These are phyloP conservation scores for Neocrepidodera transversa DNA, from an alignment of 2,888 invertebrate species.

Conservation along the genomic window DNA sequence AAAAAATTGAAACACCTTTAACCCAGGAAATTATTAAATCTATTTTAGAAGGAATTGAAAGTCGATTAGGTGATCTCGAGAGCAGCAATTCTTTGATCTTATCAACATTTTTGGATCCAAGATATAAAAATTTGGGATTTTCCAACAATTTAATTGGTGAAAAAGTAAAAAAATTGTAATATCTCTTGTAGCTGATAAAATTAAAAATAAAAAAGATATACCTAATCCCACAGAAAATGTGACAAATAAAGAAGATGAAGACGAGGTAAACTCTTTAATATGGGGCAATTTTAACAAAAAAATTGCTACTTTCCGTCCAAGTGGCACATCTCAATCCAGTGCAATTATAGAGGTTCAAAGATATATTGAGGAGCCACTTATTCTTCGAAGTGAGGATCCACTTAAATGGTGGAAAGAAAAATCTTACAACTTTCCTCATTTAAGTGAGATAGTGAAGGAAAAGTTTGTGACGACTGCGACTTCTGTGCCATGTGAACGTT, in stretches of 20 bases:
- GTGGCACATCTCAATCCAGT: conserved; percentile 25
- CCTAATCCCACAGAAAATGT: background rate
- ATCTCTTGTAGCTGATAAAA: conserved; percentile 5
- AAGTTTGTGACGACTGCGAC: conserved; percentile 30
- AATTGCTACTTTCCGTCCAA: conserved; percentile 15
- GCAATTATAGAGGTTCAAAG: conserved; percentile 37
- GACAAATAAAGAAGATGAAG: background rate
- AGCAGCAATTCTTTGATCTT: conserved; percentile 31
- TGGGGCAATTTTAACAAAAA: conserved; percentile 21
- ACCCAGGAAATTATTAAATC: conserved; percentile 9
- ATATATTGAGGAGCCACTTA: conserved; percentile 33
- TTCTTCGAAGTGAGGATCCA: conserved; percentile 28
- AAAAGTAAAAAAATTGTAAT: conserved; percentile 17
- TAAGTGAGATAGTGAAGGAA: conserved; percentile 26
- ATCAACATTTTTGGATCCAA: conserved; percentile 39
- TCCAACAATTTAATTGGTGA: conserved; percentile 15
- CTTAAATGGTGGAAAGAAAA: conserved; percentile 38
- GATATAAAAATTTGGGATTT: conserved; percentile 40
- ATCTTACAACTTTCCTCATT: no score
- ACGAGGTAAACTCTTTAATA: conserved; percentile 8
- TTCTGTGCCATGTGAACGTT: no score
- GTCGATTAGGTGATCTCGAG: conserved; percentile 35
- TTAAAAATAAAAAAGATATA: conserved; percentile 3
- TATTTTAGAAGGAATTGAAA: conserved; percentile 22
- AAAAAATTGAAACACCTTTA: background rate